These are phyloP conservation scores for Linurgus olivaceus DNA, from an alignment of 2,797 vertebrate species.

Conservation along the genomic window DNA sequence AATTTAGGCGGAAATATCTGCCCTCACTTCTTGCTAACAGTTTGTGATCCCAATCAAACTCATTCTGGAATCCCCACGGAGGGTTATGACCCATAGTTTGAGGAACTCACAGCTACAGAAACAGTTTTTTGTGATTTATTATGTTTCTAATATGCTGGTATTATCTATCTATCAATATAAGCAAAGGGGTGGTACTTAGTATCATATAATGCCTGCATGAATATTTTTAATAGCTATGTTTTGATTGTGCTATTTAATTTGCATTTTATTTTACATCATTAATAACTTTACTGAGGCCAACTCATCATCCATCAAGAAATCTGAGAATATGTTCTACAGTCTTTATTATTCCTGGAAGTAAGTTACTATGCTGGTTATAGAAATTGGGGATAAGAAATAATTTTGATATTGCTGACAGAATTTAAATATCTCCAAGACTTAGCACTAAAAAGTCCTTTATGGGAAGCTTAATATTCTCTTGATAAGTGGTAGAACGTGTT, in stretches of 20 bases:
- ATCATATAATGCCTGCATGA: background rate
- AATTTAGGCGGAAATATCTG: background rate
- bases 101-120: background rate
- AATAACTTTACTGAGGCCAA: slow-evolving; percentile 43
- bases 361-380: background rate
- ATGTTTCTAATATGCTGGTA: background rate
- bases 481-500: background rate
- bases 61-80: background rate
- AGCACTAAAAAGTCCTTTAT: slow-evolving; percentile 8
- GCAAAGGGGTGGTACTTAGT: background rate
- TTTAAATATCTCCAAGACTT: slow-evolving; percentile 5
- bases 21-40: background rate
- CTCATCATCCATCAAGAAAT: slow-evolving; percentile 46
- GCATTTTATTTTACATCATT: slow-evolving; percentile 55
- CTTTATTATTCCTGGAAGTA: slow-evolving; percentile 51
- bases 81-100: background rate
- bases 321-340: slow-evolving; percentile 12
- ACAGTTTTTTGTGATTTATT: background rate
- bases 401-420: background rate
- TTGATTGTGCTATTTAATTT: slow-evolving; percentile 63
- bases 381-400: background rate
- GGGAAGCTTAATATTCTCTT: slow-evolving; percentile 1
- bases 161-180: background rate
- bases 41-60: background rate
- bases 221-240: slow-evolving; percentile 46